Percentiles rank a stretch among this genome's conserved stretches.
phyloP scores from a whole-genome alignment of 2,113 vertebrate genomes.

The Motacilla alba region DNA sequence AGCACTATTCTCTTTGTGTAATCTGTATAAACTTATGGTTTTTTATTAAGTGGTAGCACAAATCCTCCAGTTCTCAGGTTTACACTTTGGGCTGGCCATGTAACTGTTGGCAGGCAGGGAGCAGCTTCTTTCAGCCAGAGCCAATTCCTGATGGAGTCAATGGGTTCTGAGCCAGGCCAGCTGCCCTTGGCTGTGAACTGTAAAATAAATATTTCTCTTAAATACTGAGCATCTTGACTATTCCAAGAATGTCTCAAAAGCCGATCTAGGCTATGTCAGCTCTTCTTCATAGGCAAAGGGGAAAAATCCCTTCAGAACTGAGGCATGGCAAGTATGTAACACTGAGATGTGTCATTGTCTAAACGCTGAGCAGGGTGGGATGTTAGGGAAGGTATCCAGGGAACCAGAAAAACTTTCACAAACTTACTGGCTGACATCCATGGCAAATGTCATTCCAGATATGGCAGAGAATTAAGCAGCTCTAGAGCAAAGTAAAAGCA shows the following conservation, averaged over 20 bases:
- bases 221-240: background rate
- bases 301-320: slow-evolving; percentile 45
- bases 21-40: background rate
- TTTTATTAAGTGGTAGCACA: background rate
- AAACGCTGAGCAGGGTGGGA: slow-evolving; percentile 42
- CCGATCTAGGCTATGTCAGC: background rate
- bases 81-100: background rate
- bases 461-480: slow-evolving; percentile 38
- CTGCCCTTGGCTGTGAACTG: slow-evolving; percentile 50
- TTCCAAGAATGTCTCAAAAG: slow-evolving; percentile 52
- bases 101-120: background rate
- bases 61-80: background rate
- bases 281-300: slow-evolving; percentile 33
- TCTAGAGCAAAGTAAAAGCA: background rate
- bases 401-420: slow-evolving; percentile 54
- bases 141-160: background rate
- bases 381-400: slow-evolving; percentile 53
- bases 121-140: background rate
- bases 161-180: slow-evolving; percentile 40
- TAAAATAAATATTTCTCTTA: slow-evolving; percentile 48
- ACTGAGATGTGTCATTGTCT: slow-evolving; percentile 44
- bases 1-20: background rate
- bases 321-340: slow-evolving; percentile 32
- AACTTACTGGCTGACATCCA: slow-evolving; percentile 30
- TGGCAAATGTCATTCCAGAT: slow-evolving; percentile 53